phyloP scores from a whole-genome alignment of 2,113 vertebrate species.

The Hemichromis elongatus region DNA sequence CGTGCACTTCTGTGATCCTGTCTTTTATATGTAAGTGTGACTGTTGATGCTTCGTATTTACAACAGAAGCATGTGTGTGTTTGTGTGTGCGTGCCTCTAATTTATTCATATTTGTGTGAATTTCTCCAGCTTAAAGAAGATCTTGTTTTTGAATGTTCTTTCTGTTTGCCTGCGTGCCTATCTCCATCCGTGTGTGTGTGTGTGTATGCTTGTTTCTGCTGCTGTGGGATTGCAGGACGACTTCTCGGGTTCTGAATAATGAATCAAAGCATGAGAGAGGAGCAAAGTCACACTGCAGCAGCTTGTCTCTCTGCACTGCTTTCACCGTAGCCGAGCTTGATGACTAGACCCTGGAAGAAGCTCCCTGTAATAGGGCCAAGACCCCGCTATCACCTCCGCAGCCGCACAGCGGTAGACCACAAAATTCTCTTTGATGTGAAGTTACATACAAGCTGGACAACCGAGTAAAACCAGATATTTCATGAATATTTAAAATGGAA shows the following conservation, averaged over 20 bases:
- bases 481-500: slow-evolving; percentile 15
- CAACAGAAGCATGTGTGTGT: not conserved
- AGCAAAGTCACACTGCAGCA: slow-evolving; percentile 68
- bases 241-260: slow-evolving; percentile 72
- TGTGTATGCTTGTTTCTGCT: slow-evolving; percentile 21
- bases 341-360: slow-evolving; percentile 24
- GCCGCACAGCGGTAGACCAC: not conserved
- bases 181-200: not conserved
- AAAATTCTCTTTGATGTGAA: slow-evolving; percentile 19
- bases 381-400: slow-evolving; percentile 29
- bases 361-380: slow-evolving; percentile 21
- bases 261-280: slow-evolving; percentile 71
- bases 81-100: not conserved
- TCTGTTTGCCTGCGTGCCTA: not conserved
- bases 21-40: not conserved
- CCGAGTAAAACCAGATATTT: not conserved
- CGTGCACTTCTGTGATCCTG: not conserved
- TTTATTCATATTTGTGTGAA: not conserved
- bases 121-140: not conserved
- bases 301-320: slow-evolving; percentile 50
- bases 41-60: not conserved
- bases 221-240: slow-evolving; percentile 67
- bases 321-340: slow-evolving; percentile 41
- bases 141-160: not conserved
- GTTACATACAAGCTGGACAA: not conserved